A percentile compares a stretch with the other conserved stretches of the same genome.
These are phyloP conservation scores for Trachelus iudaicus DNA, from an alignment of 2,888 invertebrate genomes.

Conservation along the genomic window DNA sequence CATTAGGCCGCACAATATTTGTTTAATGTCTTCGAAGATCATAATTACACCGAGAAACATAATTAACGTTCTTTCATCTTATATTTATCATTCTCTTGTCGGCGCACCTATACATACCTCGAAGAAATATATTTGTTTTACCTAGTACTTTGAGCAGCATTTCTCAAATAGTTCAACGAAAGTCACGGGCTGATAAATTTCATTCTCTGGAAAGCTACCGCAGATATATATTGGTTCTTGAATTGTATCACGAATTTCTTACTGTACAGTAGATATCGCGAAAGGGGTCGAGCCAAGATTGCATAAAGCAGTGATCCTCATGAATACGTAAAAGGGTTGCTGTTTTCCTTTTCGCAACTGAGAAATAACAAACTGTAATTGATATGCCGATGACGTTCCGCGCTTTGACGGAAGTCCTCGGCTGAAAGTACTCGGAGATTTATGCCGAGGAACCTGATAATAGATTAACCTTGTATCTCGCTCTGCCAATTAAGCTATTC, in stretches of 20 bases:
- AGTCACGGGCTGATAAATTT: background rate
- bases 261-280: background rate
- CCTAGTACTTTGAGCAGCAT: background rate
- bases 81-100: background rate
- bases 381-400: slow-evolving; percentile 28
- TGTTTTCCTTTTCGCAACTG: slow-evolving; percentile 20
- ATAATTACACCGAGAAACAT: background rate
- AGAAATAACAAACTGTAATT: slow-evolving; percentile 45
- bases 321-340: slow-evolving; percentile 22
- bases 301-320: slow-evolving; percentile 5
- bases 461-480: background rate
- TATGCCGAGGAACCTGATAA: background rate
- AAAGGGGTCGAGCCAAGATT: background rate
- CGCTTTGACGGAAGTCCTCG: background rate
- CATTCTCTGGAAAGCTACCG: background rate
- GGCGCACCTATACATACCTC: background rate
- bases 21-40: slow-evolving; percentile 6
- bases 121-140: background rate
- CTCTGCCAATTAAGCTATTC: background rate
- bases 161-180: background rate
- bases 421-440: background rate
- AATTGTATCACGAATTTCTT: background rate
- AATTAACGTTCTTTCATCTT: background rate
- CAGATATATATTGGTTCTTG: background rate
- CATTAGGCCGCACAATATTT: slow-evolving; percentile 2